Evolutionary conservation across 92 coral and sea anemone genomes (phyloP).

Genomic region (Palythoa grandiflora): DNA sequence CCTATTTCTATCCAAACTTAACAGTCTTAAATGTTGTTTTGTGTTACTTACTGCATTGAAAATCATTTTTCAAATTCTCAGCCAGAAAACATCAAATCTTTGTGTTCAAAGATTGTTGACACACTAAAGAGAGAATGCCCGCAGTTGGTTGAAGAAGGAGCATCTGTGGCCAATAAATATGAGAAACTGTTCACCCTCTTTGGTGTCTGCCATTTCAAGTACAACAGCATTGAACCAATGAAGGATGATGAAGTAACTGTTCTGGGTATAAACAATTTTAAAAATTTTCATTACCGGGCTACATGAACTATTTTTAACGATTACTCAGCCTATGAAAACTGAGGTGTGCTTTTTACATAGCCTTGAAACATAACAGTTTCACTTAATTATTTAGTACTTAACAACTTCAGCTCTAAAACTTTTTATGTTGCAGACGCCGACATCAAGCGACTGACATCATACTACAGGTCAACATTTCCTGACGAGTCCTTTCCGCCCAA

Average conservation of each 20-base stretch:
- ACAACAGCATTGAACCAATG: constrained; percentile 20
- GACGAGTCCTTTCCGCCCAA: constrained; percentile 3
- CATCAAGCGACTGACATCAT: constrained; percentile 10
- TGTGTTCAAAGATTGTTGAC: constrained; percentile 21
- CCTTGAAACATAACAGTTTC: not conserved
- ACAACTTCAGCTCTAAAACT: not conserved
- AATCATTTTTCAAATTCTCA: constrained; percentile 4
- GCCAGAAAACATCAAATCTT: constrained; percentile 12
- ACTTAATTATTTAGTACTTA: not conserved
- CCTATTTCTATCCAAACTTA: not conserved
- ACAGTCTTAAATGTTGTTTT: not conserved
- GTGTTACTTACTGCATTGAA: not conserved
- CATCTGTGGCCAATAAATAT: constrained; percentile 23
- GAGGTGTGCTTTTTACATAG: not conserved
- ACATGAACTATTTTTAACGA: not conserved
- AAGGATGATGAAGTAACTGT: constrained; percentile 28
- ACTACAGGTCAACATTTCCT: constrained; percentile 9
- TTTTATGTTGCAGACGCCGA: constrained; percentile 15
- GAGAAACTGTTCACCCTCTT: constrained; percentile 20
- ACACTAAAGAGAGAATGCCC: constrained; percentile 17
- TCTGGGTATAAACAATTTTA: not conserved
- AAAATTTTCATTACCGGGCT: not conserved
- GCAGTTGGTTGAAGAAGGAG: constrained; percentile 20
- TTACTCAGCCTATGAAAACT: not conserved
- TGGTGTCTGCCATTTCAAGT: not conserved